A percentile compares a stretch with the other conserved stretches of the same genome.
Evolutionary conservation across 2,797 vertebrate species (phyloP).

Genomic region (Hirundo rustica): DNA sequence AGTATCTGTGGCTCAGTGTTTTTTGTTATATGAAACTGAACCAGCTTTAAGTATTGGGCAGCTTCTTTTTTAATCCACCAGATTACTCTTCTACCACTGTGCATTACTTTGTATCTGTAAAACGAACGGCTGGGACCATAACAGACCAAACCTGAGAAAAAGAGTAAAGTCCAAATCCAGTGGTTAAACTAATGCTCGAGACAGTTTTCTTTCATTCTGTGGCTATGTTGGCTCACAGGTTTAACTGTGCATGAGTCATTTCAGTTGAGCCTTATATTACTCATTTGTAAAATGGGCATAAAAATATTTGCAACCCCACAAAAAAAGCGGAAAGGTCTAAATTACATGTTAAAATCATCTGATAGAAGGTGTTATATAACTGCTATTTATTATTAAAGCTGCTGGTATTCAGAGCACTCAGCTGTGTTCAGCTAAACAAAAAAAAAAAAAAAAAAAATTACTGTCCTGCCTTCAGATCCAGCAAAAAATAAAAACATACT

Average conservation of each 20-base stretch:
- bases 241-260: neutral
- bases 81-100: neutral
- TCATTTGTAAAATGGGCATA: neutral
- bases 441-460: neutral
- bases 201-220: neutral
- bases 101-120: neutral
- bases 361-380: neutral
- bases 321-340: neutral
- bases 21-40: neutral
- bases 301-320: neutral
- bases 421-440: neutral
- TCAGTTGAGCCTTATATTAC: neutral
- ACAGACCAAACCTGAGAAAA: neutral
- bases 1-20: neutral
- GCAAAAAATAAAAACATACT: neutral
- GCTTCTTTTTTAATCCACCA: neutral
- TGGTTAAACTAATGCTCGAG: neutral
- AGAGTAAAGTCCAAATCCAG: neutral
- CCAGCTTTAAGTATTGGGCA: neutral
- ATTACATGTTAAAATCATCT: neutral
- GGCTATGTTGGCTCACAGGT: neutral
- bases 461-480: neutral
- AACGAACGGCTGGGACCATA: neutral
- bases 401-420: neutral
- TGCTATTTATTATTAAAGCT: conserved; percentile 4